Evolutionary conservation across 2,888 invertebrate genomes (phyloP), one percentile per base, ranked within the genome.

Genomic region (Ornithoptera alexandrae): DNA sequence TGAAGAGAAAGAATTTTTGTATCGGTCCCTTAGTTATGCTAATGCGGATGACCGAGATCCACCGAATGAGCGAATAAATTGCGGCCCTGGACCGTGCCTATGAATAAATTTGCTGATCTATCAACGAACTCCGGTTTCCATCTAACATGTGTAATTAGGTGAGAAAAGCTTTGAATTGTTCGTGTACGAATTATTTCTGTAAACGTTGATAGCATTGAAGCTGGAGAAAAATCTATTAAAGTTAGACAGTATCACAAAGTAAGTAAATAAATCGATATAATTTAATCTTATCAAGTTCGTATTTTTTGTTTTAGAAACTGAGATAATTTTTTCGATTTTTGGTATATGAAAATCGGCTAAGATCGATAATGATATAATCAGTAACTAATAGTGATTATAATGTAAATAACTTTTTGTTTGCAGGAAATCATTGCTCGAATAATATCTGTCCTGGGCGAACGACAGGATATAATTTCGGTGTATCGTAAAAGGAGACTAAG

Each of bases 11-110:
- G 74, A 74, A 77, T 77, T 80, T 82, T 79, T 81, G 79, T 81
- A 80, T 78, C 79, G 78, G 74, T 71, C 76, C 78, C 78, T 84
- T 81, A 82, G 84, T 81, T 84, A 85, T 84, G 84, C 77, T 83
- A 82, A 84, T 83, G 72, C 71, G 76, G 76, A 77, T 77, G 81
- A 80, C 80, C 80, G 79, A 78, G 79, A 77, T 78, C 76, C 72
- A 74, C 74, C 74, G 76, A 80, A 77, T 75, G 78, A 77, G 75
- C 72, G 77, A 79, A 82, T 84, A 83, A 79, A 84, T 84, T 81
- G 81, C 75, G 79, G 77, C 72, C 74, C 74, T 74, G 73, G 72
- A 74, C 78, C 79, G 76, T 76, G 77, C 76, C 78, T 77, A 80
- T 81, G 79, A 81, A 82, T 82, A 80, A 79, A 81, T 80, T 79